phyloP scores from a whole-genome alignment of 2,113 vertebrate species.

The Trichechus manatus region DNA sequence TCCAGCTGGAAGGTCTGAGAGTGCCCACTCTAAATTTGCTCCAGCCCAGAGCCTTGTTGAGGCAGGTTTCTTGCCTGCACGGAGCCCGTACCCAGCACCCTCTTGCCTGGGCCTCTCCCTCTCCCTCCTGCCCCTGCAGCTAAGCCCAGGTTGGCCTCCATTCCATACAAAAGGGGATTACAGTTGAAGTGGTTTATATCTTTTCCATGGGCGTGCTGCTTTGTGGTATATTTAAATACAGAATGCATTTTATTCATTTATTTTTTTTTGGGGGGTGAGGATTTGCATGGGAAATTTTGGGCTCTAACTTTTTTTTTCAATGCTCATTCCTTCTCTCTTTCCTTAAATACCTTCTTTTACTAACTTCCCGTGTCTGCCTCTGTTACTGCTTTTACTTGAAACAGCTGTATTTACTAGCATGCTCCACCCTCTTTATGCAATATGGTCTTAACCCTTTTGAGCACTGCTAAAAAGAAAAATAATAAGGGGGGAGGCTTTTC shows the following conservation, averaged over 20 bases:
- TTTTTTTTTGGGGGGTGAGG: neutral
- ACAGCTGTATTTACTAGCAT: slow-evolving; percentile 79
- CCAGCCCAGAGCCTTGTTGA: neutral
- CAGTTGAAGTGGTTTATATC: slow-evolving; percentile 45
- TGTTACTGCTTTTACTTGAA: slow-evolving; percentile 73
- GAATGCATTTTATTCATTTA: slow-evolving; percentile 71
- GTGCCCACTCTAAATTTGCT: neutral
- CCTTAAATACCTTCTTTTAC: slow-evolving; percentile 62
- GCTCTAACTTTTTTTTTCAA: neutral
- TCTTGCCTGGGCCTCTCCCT: neutral
- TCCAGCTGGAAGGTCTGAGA: neutral
- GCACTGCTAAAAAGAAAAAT: slow-evolving; percentile 27
- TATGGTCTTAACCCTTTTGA: slow-evolving; percentile 76
- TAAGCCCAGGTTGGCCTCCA: slow-evolving; percentile 56
- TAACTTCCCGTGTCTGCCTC: slow-evolving; percentile 48
- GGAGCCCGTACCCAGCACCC: neutral
- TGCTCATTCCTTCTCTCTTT: slow-evolving; percentile 62
- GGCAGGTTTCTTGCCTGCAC: neutral
- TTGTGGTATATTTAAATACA: slow-evolving; percentile 69
- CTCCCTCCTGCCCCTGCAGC: neutral
- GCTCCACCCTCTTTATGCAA: slow-evolving; percentile 64
- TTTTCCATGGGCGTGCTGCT: slow-evolving; percentile 54
- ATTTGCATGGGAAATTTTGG: slow-evolving; percentile 66
- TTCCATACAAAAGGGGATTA: slow-evolving; percentile 53
- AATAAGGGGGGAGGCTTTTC: neutral